Evolutionary conservation across 2,888 invertebrate species (phyloP).

Genomic region (Dryomyza anilis): DNA sequence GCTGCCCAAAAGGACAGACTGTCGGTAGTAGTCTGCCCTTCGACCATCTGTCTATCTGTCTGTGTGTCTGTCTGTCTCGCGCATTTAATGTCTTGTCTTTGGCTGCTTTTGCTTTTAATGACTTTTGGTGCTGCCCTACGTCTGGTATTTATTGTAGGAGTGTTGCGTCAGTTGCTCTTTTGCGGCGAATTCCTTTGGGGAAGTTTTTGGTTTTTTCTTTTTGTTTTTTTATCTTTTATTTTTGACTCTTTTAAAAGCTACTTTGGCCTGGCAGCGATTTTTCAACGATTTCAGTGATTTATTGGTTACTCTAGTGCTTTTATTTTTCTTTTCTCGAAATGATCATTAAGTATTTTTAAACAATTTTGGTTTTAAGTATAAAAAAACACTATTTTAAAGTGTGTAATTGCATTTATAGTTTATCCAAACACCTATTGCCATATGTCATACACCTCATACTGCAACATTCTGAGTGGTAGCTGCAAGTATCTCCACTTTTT

Average conservation of each 20-base stretch:
- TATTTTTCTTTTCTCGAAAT: too few species aligned
- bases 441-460: too few species aligned
- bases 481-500: too few species aligned
- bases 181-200: background rate
- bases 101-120: slow-evolving; percentile 16
- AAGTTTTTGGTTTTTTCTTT: background rate
- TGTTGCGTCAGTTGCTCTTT: slow-evolving; percentile 11
- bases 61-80: background rate
- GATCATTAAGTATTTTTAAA: too few species aligned
- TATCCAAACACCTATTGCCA: too few species aligned
- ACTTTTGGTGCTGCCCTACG: slow-evolving; percentile 4
- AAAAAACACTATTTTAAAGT: too few species aligned
- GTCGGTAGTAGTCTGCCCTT: background rate
- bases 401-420: too few species aligned
- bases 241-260: slow-evolving; percentile 1
- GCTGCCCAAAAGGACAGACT: too few species aligned
- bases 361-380: too few species aligned
- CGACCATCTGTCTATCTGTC: background rate
- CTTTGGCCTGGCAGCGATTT: background rate
- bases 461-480: too few species aligned
- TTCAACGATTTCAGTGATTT: background rate
- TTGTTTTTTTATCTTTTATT: background rate
- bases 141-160: slow-evolving; percentile 15
- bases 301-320: background rate
- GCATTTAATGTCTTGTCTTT: background rate